Conservation (phyloP, 2,797 vertebrate species). For the Eulemur mongoz region DNA sequence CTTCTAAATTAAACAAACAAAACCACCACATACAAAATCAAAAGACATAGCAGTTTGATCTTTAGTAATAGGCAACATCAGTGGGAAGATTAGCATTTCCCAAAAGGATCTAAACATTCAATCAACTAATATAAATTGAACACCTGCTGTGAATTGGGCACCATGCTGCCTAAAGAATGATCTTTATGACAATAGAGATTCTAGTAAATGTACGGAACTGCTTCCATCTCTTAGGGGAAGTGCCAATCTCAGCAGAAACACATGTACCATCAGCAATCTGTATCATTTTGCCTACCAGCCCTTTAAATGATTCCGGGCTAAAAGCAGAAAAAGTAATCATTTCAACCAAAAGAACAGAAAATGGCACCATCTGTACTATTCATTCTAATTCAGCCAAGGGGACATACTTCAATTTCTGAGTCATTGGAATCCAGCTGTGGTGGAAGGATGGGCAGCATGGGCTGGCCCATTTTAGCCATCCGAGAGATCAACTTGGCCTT, state of each 20-base stretch:
- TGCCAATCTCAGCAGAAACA: constrained; percentile 2
- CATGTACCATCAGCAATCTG: neutral
- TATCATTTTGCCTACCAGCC: constrained; percentile 9
- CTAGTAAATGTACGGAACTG: neutral
- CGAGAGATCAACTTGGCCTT: constrained; percentile 98
- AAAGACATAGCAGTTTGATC: neutral
- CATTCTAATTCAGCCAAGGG: neutral
- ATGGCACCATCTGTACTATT: neutral
- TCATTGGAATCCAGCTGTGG: constrained; percentile 95
- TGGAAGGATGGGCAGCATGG: constrained; percentile 95
- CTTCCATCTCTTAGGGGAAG: neutral
- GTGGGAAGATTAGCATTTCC: constrained; percentile 26
- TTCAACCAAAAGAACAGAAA: constrained; percentile 48
- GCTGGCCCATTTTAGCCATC: constrained; percentile 99
- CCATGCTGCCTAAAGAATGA: neutral
- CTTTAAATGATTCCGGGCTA: neutral
- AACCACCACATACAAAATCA: neutral
- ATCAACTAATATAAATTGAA: neutral
- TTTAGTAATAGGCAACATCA: neutral
- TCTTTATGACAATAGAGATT: neutral
- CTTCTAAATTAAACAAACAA: constrained; percentile 40
- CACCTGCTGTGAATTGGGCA: neutral
- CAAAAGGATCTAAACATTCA: neutral
- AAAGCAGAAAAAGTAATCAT: constrained; percentile 1
- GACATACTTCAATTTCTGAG: constrained; percentile 93